Evolutionary conservation across 2,888 invertebrate species (phyloP), one percentile per base, ranked within the genome.

Genomic region (Limnephilus lunatus): DNA sequence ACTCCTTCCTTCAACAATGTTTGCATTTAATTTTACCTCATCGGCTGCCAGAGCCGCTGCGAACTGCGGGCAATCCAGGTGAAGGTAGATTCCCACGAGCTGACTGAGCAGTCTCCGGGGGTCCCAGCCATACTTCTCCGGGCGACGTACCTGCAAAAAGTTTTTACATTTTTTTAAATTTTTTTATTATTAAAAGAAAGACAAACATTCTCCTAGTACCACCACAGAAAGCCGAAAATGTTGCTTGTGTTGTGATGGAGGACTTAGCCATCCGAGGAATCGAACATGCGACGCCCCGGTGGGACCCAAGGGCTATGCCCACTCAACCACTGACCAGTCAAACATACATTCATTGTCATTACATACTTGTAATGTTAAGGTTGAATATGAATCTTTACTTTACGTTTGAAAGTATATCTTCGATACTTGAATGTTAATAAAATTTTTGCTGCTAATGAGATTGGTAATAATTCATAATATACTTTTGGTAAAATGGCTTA

Each of bases 51-150:
- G 97, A 92, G 99, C 99, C 94, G 98, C 97, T 94, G 98, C 98
- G 96, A 99, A 99, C 95, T 97, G 97, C 95, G 98, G 97, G 96
- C 98, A 98, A 97, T 99, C 98, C 94, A 99, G 97, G 95, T 99
- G 99, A 94, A 99, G 97, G 96, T 99, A 99, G 95, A 99, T 99
- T 95, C 99, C 98, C 89, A 99, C 98, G 93, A 99, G 97, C 95
- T 99, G 98, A 94, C 98, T 98, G 92, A 99, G 97, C 94, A 99
- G 96, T 94, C 98, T 97, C 94, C 99, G 97, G 32, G 99, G 99
- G 95, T 99, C 99, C 99, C 99, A 99, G 19, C 99, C 98, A 95
- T 99, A 99, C 95, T 99, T 99, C 94, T 98, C 98, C 1, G 99
- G 98, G 94, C 98, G 98, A 92, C 98, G 97, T 90, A 99, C 99